Evolutionary conservation across 1,140 invertebrate genomes (phyloP).

Genomic region (Lepidurus packardi): DNA sequence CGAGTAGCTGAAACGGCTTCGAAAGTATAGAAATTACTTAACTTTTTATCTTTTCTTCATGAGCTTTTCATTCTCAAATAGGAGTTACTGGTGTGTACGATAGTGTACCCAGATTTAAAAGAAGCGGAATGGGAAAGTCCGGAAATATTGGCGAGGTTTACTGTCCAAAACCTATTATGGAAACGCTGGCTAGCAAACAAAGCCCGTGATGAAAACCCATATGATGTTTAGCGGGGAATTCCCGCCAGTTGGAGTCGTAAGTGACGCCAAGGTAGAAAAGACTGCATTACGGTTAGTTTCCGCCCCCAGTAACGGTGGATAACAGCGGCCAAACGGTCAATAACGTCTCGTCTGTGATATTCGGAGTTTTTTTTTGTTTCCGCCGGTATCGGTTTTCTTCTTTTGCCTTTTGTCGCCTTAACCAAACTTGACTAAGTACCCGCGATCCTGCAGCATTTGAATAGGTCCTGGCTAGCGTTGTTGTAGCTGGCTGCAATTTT

Average conservation of each 20-base stretch:
- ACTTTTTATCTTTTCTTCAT: neutral
- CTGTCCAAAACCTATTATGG: neutral
- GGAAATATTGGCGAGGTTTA: neutral
- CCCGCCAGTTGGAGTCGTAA: neutral
- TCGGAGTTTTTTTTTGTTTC: too few species aligned
- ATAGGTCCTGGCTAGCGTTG: too few species aligned
- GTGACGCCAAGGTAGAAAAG: neutral
- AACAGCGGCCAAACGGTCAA: too few species aligned
- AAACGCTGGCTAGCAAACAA: neutral
- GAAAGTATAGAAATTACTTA: neutral
- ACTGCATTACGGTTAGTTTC: too few species aligned
- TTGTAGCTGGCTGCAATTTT: too few species aligned
- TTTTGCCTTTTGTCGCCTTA: too few species aligned
- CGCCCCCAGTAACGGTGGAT: too few species aligned
- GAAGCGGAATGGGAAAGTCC: neutral
- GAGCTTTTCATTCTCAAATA: neutral
- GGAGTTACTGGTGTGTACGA: neutral
- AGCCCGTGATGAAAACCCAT: neutral
- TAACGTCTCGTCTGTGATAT: too few species aligned
- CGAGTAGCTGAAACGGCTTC: constrained; percentile 10
- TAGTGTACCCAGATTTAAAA: neutral
- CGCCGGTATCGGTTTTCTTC: too few species aligned
- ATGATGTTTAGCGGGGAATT: neutral
- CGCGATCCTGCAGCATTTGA: too few species aligned
- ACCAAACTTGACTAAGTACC: too few species aligned